Base-by-base conservation (phyloP, 2,113 vertebrate species). In the Struthio camelus region DNA sequence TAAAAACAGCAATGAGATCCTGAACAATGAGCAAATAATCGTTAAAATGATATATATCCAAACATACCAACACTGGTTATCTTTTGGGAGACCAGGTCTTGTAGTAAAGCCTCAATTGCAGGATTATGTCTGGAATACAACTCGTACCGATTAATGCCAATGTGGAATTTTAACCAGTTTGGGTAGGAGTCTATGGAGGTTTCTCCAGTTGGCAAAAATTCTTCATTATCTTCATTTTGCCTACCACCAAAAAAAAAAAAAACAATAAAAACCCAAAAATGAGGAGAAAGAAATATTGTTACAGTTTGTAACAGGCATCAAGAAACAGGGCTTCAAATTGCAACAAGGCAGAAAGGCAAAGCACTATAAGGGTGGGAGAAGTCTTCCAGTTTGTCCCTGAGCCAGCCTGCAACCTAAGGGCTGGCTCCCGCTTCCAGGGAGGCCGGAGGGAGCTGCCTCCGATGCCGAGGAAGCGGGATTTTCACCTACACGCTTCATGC, bases 151-250 rank as follows among this genome's bases (percentile, higher is more conserved):
- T 99, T 99, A 96, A 99, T 99, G 95, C 99, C 99, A 70, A 99
- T 99, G 98, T 99, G 99, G 98, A 99, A 99, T 94, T 99, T 99
- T 89, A 99, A 98, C 99, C 99, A 99, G 98, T 99, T 99, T 90
- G 99, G 99, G 85, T 99, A 99, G 85, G 99, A 98, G 72, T 99
- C 99, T 28, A 98, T 94, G 12, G 98, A 97, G 17, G 98, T 98
- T 95, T 99, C 99, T 62, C 99, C 98, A 0, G 99, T 98, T 46
- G 99, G 99, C 58, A 98, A 96, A 91, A 98, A 98, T 70, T 98
- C 98, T 24, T 98, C 99, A 14, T 98, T 98, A 59, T 98, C 98
- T 97, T 99, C 98, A 1, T 96, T 98, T 54, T 98, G 98, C 99
- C 99, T 99, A 94, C 20, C 85, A 92, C 46, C 20, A 92, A 81